phyloP scores from a whole-genome alignment of 2,797 vertebrate species.

The Australoheros facetus region DNA sequence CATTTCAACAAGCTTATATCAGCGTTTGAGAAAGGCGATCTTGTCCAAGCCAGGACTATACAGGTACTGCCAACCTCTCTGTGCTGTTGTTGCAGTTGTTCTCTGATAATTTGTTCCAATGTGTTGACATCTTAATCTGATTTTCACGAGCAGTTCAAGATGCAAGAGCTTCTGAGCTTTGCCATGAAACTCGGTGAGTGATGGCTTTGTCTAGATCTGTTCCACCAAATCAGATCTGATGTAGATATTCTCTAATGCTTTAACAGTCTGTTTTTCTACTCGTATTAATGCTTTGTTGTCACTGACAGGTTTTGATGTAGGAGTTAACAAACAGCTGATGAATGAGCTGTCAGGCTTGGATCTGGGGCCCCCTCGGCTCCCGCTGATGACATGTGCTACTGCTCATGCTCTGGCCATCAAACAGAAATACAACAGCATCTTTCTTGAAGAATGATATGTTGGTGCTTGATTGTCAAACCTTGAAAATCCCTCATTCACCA shows the following conservation, averaged over 20 bases:
- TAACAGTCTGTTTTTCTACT: background rate
- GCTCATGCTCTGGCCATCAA: conserved; percentile 59
- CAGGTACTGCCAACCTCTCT: conserved; percentile 81
- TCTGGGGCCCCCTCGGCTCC: conserved; percentile 92
- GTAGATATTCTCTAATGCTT: background rate
- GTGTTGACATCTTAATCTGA: conserved; percentile 16
- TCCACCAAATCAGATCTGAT: background rate
- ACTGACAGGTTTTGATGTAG: conserved; percentile 83
- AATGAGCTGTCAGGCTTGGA: conserved; percentile 85
- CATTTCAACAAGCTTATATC: conserved; percentile 81
- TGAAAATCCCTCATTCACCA: background rate
- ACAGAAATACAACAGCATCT: conserved; percentile 77
- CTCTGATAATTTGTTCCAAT: background rate
- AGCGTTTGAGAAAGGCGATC: conserved; percentile 82
- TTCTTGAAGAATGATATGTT: conserved; percentile 37
- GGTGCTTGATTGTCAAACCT: background rate
- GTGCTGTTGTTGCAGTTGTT: background rate
- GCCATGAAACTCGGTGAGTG: conserved; percentile 83
- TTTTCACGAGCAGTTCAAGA: conserved; percentile 80
- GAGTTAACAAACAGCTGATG: conserved; percentile 93
- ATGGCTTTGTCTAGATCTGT: background rate
- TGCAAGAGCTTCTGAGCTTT: conserved; percentile 84
- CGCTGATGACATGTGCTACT: conserved; percentile 77
- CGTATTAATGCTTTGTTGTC: background rate
- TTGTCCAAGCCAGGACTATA: conserved; percentile 78